Evolutionary conservation across 2,113 vertebrate genomes (phyloP).

Genomic region (Sander lucioperca): DNA sequence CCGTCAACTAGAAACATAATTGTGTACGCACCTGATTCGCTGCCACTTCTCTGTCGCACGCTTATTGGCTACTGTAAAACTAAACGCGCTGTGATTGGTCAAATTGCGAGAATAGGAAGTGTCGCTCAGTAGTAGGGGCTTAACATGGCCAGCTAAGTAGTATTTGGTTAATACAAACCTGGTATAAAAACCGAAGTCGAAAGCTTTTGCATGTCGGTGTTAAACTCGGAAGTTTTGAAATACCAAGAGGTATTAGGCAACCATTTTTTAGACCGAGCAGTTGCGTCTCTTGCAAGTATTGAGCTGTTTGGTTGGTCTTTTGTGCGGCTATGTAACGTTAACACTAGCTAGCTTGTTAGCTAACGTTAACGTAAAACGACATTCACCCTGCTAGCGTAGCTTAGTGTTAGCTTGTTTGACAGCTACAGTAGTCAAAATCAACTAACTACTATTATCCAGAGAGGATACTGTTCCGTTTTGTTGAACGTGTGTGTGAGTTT

Average conservation of each 20-base stretch:
- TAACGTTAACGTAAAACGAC: constrained; percentile 37
- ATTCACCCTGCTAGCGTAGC: constrained; percentile 52
- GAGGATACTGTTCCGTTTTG: background rate
- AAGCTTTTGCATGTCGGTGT: background rate
- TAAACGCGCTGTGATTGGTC: constrained; percentile 71
- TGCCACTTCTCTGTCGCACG: background rate
- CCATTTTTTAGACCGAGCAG: background rate
- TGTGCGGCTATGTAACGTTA: constrained; percentile 11
- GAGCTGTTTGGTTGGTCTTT: background rate
- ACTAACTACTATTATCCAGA: background rate
- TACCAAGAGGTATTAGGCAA: background rate
- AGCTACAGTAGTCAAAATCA: constrained; percentile 28
- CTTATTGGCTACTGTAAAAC: constrained; percentile 76
- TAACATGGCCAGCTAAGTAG: constrained; percentile 59
- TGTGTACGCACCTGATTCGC: constrained; percentile 85
- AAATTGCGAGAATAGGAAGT: constrained; percentile 67
- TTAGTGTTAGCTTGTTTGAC: constrained; percentile 26
- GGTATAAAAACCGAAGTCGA: constrained; percentile 3
- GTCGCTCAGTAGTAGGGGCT: constrained; percentile 53
- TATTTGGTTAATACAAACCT: constrained; percentile 24
- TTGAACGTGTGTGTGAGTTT: background rate
- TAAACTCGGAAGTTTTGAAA: background rate
- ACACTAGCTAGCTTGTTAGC: constrained; percentile 51
- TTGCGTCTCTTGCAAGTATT: background rate
- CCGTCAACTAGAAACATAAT: constrained; percentile 52